A percentile compares a stretch with the other conserved stretches of the same genome.
Conservation (phyloP, 2,113 vertebrate species). For the Murina feae region DNA sequence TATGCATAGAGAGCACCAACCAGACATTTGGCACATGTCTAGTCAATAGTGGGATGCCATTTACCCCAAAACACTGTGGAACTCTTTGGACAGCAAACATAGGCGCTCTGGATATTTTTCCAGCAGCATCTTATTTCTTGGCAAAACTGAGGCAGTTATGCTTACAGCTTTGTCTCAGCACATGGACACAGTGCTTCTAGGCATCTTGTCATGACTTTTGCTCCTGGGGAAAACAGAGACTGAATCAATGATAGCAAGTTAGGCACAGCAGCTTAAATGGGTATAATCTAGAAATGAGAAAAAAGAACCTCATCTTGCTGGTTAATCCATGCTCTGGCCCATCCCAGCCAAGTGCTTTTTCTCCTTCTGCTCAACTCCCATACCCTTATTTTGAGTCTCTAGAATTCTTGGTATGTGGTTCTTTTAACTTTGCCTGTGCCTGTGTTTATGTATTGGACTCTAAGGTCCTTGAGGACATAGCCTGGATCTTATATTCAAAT, state of each 20-base stretch:
- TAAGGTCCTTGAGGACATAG: background rate
- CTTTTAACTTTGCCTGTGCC: background rate
- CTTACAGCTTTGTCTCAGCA: slow-evolving; percentile 69
- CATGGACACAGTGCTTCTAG: slow-evolving; percentile 53
- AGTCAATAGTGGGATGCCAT: slow-evolving; percentile 78
- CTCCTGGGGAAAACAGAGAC: background rate
- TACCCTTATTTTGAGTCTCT: background rate
- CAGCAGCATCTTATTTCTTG: slow-evolving; percentile 80
- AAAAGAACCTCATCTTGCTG: background rate
- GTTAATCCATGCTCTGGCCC: background rate
- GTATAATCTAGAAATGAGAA: background rate
- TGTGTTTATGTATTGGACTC: background rate
- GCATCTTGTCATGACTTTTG: slow-evolving; percentile 43
- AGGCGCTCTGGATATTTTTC: slow-evolving; percentile 73
- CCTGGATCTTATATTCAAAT: background rate
- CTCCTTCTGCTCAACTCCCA: background rate
- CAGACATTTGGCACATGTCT: slow-evolving; percentile 75
- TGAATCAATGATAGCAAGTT: slow-evolving; percentile 41
- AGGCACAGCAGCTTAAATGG: slow-evolving; percentile 15
- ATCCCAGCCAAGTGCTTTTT: background rate
- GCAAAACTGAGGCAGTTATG: slow-evolving; percentile 72
- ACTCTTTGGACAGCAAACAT: slow-evolving; percentile 75
- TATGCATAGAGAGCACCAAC: slow-evolving; percentile 74
- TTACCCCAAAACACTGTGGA: slow-evolving; percentile 75
- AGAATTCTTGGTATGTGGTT: background rate